Evolutionary conservation across 2,113 vertebrate species (phyloP).

Genomic region (Marcusenius ussheri): DNA sequence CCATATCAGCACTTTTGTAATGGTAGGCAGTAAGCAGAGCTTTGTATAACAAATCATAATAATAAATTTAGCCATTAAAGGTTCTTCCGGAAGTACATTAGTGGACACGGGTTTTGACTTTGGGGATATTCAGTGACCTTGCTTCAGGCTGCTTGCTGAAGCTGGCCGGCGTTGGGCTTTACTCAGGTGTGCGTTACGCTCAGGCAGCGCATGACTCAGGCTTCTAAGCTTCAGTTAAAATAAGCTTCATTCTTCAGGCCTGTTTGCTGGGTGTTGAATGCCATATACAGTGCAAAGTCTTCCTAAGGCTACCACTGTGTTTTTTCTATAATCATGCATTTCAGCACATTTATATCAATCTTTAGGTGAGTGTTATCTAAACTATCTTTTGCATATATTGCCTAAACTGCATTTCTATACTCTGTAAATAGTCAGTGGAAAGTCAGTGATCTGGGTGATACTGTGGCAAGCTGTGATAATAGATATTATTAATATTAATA

Average conservation of each 20-base stretch:
- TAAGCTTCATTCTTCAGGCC: background rate
- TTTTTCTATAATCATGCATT: background rate
- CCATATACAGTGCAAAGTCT: background rate
- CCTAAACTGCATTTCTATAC: background rate
- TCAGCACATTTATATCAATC: background rate
- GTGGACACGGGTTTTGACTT: background rate
- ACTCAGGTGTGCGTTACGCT: background rate
- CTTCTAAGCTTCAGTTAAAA: background rate
- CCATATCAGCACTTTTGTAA: background rate
- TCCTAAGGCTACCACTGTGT: background rate
- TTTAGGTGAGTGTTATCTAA: background rate
- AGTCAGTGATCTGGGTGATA: background rate
- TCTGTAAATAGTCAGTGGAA: background rate
- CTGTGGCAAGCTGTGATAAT: background rate
- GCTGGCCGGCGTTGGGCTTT: background rate
- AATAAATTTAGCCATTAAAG: background rate
- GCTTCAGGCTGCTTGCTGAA: background rate
- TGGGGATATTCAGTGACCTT: background rate
- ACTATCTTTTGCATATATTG: background rate
- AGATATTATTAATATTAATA: background rate
- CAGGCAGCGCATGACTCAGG: background rate
- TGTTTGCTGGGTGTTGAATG: background rate
- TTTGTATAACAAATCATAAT: background rate
- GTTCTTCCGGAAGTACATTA: background rate
- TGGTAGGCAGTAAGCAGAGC: background rate